Conservation (phyloP, 1,140 invertebrate genomes). For the Araneus ventricosus region DNA sequence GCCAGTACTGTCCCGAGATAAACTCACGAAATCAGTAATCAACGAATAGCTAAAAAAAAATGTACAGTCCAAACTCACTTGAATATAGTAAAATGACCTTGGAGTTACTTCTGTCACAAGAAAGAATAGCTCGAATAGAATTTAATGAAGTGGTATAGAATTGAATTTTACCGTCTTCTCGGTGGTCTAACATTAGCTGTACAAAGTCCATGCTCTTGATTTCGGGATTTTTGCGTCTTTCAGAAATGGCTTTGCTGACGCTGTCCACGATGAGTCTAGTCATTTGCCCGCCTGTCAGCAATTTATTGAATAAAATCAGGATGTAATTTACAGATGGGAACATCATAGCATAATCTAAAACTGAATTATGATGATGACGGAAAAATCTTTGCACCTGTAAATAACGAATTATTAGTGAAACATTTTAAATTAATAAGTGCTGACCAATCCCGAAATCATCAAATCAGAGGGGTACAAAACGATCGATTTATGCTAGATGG, state of each 20-base stretch:
- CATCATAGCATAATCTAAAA: constrained; percentile 78
- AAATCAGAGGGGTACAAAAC: too few relatives aligned
- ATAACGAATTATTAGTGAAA: background rate
- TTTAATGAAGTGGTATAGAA: too few relatives aligned
- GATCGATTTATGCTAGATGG: background rate
- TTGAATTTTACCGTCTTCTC: background rate
- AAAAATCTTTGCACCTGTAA: constrained; percentile 74
- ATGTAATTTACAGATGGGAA: constrained; percentile 78
- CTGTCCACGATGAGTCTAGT: constrained; percentile 78
- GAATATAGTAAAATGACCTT: too few relatives aligned
- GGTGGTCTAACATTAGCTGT: constrained; percentile 76
- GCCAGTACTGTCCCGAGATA: too few relatives aligned
- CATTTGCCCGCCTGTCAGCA: constrained; percentile 78
- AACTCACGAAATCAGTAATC: too few relatives aligned
- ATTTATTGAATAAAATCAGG: constrained; percentile 77
- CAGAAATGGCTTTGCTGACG: constrained; percentile 77
- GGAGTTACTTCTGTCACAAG: too few relatives aligned
- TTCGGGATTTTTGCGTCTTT: constrained; percentile 75
- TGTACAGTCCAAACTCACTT: too few relatives aligned
- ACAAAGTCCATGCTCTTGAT: constrained; percentile 70
- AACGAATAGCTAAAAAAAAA: too few relatives aligned
- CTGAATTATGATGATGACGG: constrained; percentile 77
- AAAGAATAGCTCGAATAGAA: too few relatives aligned
- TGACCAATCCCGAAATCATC: too few relatives aligned
- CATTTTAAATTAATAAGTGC: too few relatives aligned